Conservation (phyloP, 2,888 invertebrate genomes). For the Molorchus minor region DNA sequence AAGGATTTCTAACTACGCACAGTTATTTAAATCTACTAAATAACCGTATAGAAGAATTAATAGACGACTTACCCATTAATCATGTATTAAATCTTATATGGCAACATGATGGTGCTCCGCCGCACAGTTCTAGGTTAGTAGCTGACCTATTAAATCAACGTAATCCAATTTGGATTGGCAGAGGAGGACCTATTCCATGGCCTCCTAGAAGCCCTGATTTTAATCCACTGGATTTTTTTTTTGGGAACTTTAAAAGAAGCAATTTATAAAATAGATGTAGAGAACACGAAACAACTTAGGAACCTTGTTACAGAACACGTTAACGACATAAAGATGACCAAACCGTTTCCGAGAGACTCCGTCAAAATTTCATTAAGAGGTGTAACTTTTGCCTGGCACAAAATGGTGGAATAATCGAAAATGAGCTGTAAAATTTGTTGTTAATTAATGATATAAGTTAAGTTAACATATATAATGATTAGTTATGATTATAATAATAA, state of each 20-base stretch:
- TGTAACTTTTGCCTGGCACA: not conserved
- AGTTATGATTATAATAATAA: too few relatives aligned
- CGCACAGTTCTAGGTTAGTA: not conserved
- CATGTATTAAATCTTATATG: not conserved
- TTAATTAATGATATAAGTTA: too few relatives aligned
- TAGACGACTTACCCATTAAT: not conserved
- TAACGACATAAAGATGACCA: not conserved
- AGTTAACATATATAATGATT: too few relatives aligned
- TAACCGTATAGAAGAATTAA: not conserved
- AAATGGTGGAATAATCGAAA: too few relatives aligned
- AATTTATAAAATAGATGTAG: not conserved
- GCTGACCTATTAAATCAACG: not conserved
- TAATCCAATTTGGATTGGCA: not conserved
- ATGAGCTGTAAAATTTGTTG: too few relatives aligned
- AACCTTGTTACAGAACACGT: not conserved
- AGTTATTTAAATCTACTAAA: not conserved
- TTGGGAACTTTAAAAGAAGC: not conserved
- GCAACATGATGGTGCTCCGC: not conserved
- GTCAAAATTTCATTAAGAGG: not conserved
- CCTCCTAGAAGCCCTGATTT: too few relatives aligned
- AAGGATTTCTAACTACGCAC: not conserved
- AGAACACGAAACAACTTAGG: not conserved
- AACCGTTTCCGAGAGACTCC: not conserved
- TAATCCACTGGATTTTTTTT: not conserved
- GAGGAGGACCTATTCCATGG: not conserved